Percentiles rank a stretch among this genome's conserved stretches.
Evolutionary conservation across 53 echinoderm and acorn worm species (phyloP).

Genomic region (Glandiceps talaboti): DNA sequence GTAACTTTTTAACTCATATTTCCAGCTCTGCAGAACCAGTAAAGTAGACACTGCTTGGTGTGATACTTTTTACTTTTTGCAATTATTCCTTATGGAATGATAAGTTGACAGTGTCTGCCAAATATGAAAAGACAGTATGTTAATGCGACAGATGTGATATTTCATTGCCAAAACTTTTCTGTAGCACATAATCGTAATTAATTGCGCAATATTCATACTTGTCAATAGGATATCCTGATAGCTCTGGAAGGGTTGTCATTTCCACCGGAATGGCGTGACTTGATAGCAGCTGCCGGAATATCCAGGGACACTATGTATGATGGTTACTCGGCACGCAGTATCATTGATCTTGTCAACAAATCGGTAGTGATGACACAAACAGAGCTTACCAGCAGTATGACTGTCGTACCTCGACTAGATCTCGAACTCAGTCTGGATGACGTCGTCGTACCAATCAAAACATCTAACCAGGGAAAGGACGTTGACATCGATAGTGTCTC

Average conservation of each 20-base stretch:
- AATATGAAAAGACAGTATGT: no score
- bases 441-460: not conserved
- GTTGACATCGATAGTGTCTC: not conserved
- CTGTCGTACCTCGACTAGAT: not conserved
- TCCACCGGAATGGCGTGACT: slow-evolving; percentile 33
- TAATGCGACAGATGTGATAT: no score
- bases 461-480: not conserved
- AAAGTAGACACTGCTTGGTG: no score
- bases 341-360: slow-evolving; percentile 34
- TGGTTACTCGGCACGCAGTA: slow-evolving; percentile 37
- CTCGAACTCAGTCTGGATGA: not conserved
- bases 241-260: slow-evolving; percentile 10
- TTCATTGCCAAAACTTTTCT: no score
- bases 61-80: no score
- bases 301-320: slow-evolving; percentile 51
- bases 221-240: slow-evolving; percentile 4
- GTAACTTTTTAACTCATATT: no score
- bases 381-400: slow-evolving; percentile 8
- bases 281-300: slow-evolving; percentile 41
- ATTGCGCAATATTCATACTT: not conserved
- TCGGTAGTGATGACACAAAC: slow-evolving; percentile 32
- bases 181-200: no score
- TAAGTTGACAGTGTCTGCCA: no score
- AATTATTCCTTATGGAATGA: no score
- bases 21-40: no score